Conservation (phyloP, 2,797 vertebrate species). For the Petrocephalus schoutedeni region DNA sequence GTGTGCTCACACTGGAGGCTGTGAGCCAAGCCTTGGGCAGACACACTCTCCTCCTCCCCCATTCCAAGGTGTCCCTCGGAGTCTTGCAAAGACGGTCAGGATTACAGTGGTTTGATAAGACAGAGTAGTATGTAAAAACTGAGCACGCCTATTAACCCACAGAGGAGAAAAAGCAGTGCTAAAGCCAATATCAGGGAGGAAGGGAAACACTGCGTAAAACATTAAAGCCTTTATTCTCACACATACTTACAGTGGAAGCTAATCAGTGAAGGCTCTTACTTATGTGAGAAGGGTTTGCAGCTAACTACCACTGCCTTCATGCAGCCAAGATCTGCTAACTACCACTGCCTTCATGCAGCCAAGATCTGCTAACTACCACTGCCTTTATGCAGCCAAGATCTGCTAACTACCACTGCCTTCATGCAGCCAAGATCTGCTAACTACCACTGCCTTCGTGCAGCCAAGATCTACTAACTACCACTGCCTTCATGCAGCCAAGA, state of each 20-base stretch:
- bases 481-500: background rate
- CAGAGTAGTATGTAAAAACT: background rate
- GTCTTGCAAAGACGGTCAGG: background rate
- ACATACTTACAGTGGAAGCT: background rate
- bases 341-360: too few species aligned
- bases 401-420: too few species aligned
- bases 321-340: background rate
- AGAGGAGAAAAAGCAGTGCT: background rate
- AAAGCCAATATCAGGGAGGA: background rate
- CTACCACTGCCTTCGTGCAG: too few species aligned
- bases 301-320: background rate
- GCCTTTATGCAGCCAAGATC: too few species aligned
- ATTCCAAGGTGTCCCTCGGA: conserved; percentile 19
- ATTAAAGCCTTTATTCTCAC: background rate
- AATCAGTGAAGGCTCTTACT: background rate
- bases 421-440: too few species aligned
- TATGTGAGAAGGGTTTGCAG: background rate
- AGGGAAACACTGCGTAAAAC: background rate
- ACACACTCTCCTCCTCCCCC: conserved; percentile 38
- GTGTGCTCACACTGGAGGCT: conserved; percentile 9
- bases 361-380: too few species aligned
- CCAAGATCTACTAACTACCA: too few species aligned
- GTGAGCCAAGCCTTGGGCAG: conserved; percentile 44
- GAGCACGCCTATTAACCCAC: background rate
- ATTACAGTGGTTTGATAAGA: background rate